Base-by-base conservation (phyloP, 2,113 vertebrate genomes). In the Tricholaema leucomelas region DNA sequence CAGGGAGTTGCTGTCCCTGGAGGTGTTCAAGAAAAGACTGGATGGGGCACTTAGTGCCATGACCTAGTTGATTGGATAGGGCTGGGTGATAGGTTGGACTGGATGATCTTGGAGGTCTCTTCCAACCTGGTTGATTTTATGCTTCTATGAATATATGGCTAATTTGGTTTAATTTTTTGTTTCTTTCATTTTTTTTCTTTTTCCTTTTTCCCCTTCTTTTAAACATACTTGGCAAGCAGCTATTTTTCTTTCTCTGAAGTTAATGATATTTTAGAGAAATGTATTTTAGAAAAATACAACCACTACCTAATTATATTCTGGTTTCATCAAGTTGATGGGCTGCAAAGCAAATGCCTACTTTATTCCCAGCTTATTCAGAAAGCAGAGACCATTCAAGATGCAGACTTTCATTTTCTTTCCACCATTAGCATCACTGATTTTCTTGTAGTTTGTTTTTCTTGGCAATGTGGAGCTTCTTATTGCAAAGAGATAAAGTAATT, bases 61-160 rank as follows among this genome's bases (percentile, higher is more conserved):
- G n/a, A n/a, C n/a, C n/a, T n/a, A n/a, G n/a, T n/a, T n/a, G n/a
- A n/a, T n/a, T n/a, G n/a, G n/a, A n/a, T n/a, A n/a, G n/a, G n/a
- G n/a, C n/a, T n/a, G n/a, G n/a, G n/a, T n/a, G n/a, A n/a, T n/a
- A n/a, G n/a, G n/a, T n/a, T n/a, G n/a, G n/a, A n/a, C n/a, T n/a
- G n/a, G n/a, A n/a, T n/a, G n/a, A n/a, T n/a, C n/a, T n/a, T n/a
- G n/a, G n/a, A n/a, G n/a, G n/a, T n/a, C n/a, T n/a, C n/a, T n/a
- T n/a, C n/a, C n/a, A n/a, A n/a, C n/a, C n/a, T n/a, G n/a, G n/a
- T n/a, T n/a, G n/a, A n/a, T n/a, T n/a, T n/a, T n/a, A n/a, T n/a
- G n/a, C n/a, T n/a, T n/a, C n/a, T n/a, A n/a, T n/a, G n/a, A n/a
- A 93, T 95, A 93, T 84, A 63, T 83, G 24, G 42, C 38, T 64